Percentiles rank a stretch among this genome's conserved stretches.
Evolutionary conservation across 2,888 invertebrate species (phyloP).

Genomic region (Stratiomys singularior): DNA sequence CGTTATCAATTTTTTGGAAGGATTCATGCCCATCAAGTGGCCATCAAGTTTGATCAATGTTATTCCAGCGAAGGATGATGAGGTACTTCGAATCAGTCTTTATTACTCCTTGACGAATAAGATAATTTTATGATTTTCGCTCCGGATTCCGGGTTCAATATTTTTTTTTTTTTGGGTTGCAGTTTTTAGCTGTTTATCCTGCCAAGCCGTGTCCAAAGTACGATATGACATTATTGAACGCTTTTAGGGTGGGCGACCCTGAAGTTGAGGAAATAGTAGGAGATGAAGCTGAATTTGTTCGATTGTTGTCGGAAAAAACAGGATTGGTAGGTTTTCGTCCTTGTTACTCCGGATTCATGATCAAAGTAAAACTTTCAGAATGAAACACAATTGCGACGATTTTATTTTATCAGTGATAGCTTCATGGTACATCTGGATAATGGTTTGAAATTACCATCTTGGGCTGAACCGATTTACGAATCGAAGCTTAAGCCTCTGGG

Average conservation of each 20-base stretch:
- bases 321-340: constrained; percentile 20
- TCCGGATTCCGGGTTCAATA: neutral
- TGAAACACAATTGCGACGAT: neutral
- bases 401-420: constrained; percentile 65
- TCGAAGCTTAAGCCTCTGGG: constrained; percentile 59
- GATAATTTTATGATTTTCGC: neutral
- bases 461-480: constrained; percentile 73
- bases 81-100: neutral
- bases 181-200: neutral
- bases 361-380: neutral
- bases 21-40: neutral
- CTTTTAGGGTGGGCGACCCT: neutral
- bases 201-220: constrained; percentile 15
- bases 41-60: neutral
- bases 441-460: constrained; percentile 74
- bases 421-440: constrained; percentile 71
- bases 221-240: neutral
- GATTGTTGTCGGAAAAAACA: neutral
- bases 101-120: neutral
- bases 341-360: neutral
- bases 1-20: constrained; percentile 17
- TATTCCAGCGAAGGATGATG: neutral
- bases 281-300: neutral
- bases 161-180: neutral
- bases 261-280: neutral